Base-by-base conservation (phyloP, 2,797 vertebrate species). In the Xiphorhynchus erythropygius region DNA sequence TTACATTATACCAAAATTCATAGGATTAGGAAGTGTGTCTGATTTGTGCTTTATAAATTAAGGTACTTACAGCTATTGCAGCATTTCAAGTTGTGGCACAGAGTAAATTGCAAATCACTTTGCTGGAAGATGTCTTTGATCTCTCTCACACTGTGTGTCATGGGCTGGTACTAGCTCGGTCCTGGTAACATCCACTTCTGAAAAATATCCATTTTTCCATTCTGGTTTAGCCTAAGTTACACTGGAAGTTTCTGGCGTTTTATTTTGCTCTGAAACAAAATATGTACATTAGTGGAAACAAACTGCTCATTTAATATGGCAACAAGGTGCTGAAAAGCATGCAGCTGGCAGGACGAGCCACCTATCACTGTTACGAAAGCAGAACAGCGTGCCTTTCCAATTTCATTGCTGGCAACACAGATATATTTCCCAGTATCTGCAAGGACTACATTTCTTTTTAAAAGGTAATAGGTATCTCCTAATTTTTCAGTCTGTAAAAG, bases 371-470 rank as follows among this genome's bases (percentile, higher is more conserved):
- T 88, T 64, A 98, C 18, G 2, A 96, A 87, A 80, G 96, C 94
- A 42, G 93, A 97, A 41, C 96, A 97, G 18, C 19, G 41, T 10
- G 94, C 95, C 67, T 97, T 87, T 70, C 95, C 97, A 32, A 49
- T 47, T 81, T 96, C 92, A 85, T 96, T 98, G 89, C 76, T 96
- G 75, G 95, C 94, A 88, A 95, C 60, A 91, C 97, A 97, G 46
- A 94, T 63, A 22, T 97, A 97, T 88, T 91, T 94, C 50, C 97
- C 92, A 83, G 85, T 89, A 73, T 97, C 95, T 73, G 96, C 95
- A 89, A 90, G 82, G 42, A 63, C 87, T 53, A 96, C 84, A 14
- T 89, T 93, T 84, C 93, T 97, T 94, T 97, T 97, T 33, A 97
- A 82, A 74, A 97, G 93, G 57, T 97, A 97, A 71, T 97, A 95